phyloP scores from a whole-genome alignment of 1,140 invertebrate genomes.

The Scaptomyza pallida region DNA sequence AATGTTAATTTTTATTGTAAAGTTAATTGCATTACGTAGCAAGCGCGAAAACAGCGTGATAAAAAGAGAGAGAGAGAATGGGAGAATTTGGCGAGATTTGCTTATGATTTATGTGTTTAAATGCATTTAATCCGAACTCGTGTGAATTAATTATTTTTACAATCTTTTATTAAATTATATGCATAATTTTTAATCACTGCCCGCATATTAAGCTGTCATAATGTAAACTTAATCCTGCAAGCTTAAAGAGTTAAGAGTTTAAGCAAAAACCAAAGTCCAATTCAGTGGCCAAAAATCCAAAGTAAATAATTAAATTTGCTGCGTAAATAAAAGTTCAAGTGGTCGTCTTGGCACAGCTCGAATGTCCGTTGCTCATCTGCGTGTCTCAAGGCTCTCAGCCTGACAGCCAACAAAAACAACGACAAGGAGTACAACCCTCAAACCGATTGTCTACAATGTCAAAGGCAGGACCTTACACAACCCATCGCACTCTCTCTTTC shows the following conservation, averaged over 20 bases:
- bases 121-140: constrained; percentile 13
- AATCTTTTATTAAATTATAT: neutral
- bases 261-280: constrained; percentile 23
- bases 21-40: constrained; percentile 38
- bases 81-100: neutral
- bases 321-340: constrained; percentile 75
- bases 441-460: constrained; percentile 71
- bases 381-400: constrained; percentile 5
- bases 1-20: constrained; percentile 53
- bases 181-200: neutral
- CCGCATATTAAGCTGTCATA: neutral
- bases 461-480: constrained; percentile 53
- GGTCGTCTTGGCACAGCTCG: constrained; percentile 32
- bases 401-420: constrained; percentile 53
- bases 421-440: constrained; percentile 46
- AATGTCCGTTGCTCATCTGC: constrained; percentile 38
- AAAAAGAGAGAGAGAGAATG: neutral
- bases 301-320: constrained; percentile 79
- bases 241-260: constrained; percentile 11
- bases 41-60: too few relatives aligned
- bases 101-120: constrained; percentile 16
- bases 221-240: neutral
- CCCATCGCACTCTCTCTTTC: constrained; percentile 6
- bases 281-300: constrained; percentile 33
- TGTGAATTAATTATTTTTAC: constrained; percentile 19